phyloP scores from a whole-genome alignment of 2,888 invertebrate genomes.

The Pseudeuparius sepicola region DNA sequence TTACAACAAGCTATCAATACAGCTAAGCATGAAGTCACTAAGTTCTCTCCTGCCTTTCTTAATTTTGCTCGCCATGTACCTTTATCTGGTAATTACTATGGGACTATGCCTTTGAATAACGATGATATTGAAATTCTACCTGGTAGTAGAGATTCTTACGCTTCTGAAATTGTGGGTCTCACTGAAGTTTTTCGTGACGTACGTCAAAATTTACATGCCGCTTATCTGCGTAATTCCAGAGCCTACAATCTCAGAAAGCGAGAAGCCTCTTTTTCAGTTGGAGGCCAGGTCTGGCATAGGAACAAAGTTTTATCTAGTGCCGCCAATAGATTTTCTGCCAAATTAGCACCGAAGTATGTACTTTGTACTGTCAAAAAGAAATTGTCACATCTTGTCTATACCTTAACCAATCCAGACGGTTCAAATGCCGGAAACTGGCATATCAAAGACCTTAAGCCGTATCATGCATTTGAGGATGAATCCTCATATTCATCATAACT shows the following conservation, averaged over 20 bases:
- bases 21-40: slow-evolving; percentile 23
- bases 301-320: slow-evolving; percentile 17
- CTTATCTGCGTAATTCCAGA: slow-evolving; percentile 12
- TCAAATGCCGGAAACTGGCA: too few species aligned
- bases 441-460: too few species aligned
- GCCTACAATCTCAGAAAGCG: slow-evolving; percentile 17
- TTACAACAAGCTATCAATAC: slow-evolving; percentile 26
- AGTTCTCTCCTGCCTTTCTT: slow-evolving; percentile 22
- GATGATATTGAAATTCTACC: slow-evolving; percentile 5
- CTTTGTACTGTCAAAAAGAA: too few species aligned
- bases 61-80: slow-evolving; percentile 22
- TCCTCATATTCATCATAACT: too few species aligned
- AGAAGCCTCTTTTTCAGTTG: slow-evolving; percentile 10
- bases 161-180: slow-evolving; percentile 5
- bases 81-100: slow-evolving; percentile 16
- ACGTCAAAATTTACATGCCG: slow-evolving; percentile 8
- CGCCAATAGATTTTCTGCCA: slow-evolving; percentile 13
- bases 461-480: too few species aligned
- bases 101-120: slow-evolving; percentile 10
- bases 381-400: too few species aligned
- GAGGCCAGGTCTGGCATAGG: slow-evolving; percentile 15
- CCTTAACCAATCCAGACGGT: too few species aligned
- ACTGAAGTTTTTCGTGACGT: slow-evolving; percentile 8
- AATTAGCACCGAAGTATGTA: slow-evolving; percentile 15
- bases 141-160: slow-evolving; percentile 5